Conservation (phyloP, 2,888 invertebrate species). For the Drosophila buzzatii region DNA sequence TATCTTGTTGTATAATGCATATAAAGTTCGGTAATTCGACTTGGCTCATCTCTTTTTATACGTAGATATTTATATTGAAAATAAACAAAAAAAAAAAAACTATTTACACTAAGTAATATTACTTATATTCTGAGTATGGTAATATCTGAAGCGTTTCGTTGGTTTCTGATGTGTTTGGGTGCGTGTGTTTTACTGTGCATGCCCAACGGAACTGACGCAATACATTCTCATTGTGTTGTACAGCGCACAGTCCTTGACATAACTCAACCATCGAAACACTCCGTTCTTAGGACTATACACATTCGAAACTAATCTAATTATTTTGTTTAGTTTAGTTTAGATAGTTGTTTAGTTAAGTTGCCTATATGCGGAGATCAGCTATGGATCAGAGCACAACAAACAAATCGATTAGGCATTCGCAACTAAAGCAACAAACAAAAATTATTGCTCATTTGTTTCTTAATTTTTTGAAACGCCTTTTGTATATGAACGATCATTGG, state of each 20-base stretch:
- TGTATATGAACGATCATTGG: conserved; percentile 24
- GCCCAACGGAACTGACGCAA: conserved; percentile 32
- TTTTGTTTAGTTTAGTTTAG: conserved; percentile 21
- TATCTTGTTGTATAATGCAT: conserved; percentile 2
- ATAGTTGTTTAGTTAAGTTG: conserved; percentile 37
- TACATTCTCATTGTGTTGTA: neutral
- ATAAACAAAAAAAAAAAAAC: conserved; percentile 32
- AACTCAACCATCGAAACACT: conserved; percentile 14
- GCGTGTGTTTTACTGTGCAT: conserved; percentile 14
- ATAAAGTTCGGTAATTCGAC: conserved; percentile 1
- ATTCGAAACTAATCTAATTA: conserved; percentile 26
- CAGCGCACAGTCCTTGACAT: conserved; percentile 22
- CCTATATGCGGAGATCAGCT: conserved; percentile 50
- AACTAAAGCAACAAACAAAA: conserved; percentile 6
- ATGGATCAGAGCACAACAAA: conserved; percentile 48
- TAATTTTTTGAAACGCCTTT: neutral
- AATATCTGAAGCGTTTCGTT: conserved; percentile 74
- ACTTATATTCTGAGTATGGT: conserved; percentile 77
- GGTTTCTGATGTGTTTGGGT: conserved; percentile 27
- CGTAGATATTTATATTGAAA: conserved; percentile 5
- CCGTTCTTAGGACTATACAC: conserved; percentile 19
- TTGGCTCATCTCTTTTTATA: conserved; percentile 7
- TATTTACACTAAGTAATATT: conserved; percentile 69
- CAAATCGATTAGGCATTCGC: conserved; percentile 38
- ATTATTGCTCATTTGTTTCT: conserved; percentile 16